phyloP scores from a whole-genome alignment of 2,797 vertebrate genomes.

The Borostomias antarcticus region DNA sequence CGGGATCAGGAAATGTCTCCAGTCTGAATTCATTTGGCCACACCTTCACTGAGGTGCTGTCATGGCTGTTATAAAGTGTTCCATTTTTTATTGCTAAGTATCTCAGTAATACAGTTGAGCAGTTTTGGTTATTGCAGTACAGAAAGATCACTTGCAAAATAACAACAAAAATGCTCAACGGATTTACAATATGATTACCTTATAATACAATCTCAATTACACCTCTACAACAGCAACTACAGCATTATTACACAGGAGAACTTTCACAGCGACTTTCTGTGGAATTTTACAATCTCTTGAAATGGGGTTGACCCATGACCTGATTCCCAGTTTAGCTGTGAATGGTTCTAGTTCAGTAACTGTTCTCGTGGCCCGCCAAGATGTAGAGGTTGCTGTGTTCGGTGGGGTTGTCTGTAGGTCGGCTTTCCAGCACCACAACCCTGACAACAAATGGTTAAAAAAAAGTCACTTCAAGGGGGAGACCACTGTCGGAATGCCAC shows the following conservation, averaged over 20 bases:
- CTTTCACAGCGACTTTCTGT: background rate
- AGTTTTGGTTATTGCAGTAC: background rate
- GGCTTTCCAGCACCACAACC: constrained; percentile 86
- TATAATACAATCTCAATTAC: background rate
- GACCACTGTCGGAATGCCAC: background rate
- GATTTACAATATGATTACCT: background rate
- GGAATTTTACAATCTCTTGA: background rate
- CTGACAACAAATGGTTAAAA: constrained; percentile 54
- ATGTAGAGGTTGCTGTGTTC: constrained; percentile 88
- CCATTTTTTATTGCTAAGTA: background rate
- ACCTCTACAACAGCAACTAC: background rate
- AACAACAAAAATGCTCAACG: background rate
- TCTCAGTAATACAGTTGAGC: background rate
- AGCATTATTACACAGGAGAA: background rate
- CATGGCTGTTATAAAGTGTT: background rate
- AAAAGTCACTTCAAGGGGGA: background rate
- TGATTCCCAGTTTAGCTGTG: constrained; percentile 17
- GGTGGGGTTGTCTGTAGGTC: constrained; percentile 84
- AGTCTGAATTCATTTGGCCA: background rate
- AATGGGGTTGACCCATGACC: background rate
- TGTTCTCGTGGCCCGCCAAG: constrained; percentile 88
- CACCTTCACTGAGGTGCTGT: background rate
- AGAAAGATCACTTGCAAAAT: background rate
- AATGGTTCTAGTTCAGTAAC: constrained; percentile 74
- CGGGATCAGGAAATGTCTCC: background rate